Conservation (phyloP, 2,797 vertebrate species). For the Phoeniculus purpureus region DNA sequence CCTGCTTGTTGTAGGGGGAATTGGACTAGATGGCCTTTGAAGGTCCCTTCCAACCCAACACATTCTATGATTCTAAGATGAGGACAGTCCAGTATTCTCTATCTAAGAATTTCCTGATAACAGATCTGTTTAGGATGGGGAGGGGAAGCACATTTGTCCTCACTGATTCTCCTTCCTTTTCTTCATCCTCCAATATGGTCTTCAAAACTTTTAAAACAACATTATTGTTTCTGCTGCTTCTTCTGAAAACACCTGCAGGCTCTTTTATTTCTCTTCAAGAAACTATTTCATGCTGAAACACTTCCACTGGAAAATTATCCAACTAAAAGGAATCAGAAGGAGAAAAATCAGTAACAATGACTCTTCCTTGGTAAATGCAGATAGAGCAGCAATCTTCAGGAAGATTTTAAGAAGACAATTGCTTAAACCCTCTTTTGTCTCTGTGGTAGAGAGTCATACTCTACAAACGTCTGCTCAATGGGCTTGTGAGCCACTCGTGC, state of each 20-base stretch:
- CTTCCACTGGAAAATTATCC: neutral
- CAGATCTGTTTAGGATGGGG: neutral
- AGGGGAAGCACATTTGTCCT: neutral
- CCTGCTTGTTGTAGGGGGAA: too few species aligned
- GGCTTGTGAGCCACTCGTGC: fast-evolving
- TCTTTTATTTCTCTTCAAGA: neutral
- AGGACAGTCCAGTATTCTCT: neutral
- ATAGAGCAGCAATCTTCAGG: neutral
- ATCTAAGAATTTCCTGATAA: neutral
- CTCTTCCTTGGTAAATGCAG: neutral
- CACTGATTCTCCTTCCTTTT: neutral
- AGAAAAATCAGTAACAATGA: neutral
- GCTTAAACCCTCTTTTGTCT: neutral
- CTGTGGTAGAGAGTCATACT: fast-evolving
- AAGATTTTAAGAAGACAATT: neutral
- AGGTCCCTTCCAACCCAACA: too few species aligned
- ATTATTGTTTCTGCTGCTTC: neutral
- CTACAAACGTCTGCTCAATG: neutral
- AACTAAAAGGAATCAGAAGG: neutral
- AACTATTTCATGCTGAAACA: neutral
- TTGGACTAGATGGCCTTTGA: too few species aligned
- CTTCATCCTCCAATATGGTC: neutral
- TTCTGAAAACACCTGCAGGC: neutral
- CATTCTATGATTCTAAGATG: too few species aligned
- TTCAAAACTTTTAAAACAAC: neutral